Percentiles rank a stretch among this genome's conserved stretches.
phyloP scores from a whole-genome alignment of 2,113 vertebrate species.

The Tichodroma muraria region DNA sequence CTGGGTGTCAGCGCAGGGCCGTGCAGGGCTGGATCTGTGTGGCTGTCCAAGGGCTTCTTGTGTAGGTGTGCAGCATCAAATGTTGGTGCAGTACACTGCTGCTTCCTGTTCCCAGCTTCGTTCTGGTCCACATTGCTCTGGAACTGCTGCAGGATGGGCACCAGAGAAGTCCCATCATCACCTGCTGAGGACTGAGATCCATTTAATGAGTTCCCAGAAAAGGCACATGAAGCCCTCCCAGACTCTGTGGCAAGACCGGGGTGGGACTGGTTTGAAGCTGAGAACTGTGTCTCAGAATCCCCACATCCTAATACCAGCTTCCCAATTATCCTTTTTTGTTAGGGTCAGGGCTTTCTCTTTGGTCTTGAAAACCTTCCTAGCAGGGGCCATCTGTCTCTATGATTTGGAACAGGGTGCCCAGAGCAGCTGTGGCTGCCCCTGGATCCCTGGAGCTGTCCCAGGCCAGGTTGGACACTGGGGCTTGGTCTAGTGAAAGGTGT shows the following conservation, averaged over 20 bases:
- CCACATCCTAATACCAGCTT: background rate
- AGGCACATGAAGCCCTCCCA: background rate
- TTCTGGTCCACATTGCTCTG: background rate
- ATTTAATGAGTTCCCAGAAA: background rate
- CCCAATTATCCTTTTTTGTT: background rate
- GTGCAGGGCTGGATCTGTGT: background rate
- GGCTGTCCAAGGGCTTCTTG: background rate
- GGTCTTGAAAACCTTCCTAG: background rate
- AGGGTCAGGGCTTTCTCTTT: background rate
- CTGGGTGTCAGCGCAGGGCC: background rate
- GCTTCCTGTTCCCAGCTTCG: background rate
- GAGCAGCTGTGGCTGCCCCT: background rate
- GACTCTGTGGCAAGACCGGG: background rate
- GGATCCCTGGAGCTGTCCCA: background rate
- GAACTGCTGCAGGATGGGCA: background rate
- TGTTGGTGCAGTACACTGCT: background rate
- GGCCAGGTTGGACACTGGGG: background rate
- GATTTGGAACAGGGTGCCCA: background rate
- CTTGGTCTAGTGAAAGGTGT: background rate
- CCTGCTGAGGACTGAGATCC: background rate
- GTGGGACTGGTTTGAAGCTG: no score
- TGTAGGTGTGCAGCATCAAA: background rate
- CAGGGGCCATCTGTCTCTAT: background rate
- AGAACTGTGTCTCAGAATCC: background rate
- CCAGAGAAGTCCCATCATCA: background rate